These are phyloP conservation scores for Rousettus madagascariensis DNA, from an alignment of 2,797 vertebrate species.

Conservation along the genomic window DNA sequence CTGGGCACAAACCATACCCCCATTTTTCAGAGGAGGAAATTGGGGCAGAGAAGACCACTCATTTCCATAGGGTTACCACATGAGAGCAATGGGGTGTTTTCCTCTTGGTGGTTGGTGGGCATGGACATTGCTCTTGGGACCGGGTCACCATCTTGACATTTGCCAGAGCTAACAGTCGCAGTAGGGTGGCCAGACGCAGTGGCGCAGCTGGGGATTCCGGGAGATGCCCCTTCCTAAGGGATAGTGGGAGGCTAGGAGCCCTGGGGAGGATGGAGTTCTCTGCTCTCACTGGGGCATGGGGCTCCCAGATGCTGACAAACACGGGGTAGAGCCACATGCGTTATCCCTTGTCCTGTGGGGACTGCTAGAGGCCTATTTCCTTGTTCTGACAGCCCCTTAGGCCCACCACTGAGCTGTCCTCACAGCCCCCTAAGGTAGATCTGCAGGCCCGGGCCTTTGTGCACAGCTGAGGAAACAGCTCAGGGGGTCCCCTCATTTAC, in stretches of 20 bases:
- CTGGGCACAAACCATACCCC: background rate
- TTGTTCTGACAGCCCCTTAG: background rate
- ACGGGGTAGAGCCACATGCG: fast-evolving
- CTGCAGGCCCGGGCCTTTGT: background rate
- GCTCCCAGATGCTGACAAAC: background rate
- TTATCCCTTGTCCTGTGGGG: background rate
- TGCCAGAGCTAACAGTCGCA: background rate
- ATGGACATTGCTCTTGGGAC: background rate
- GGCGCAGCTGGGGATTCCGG: background rate
- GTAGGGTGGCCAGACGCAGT: background rate
- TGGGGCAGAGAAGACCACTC: background rate
- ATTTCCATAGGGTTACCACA: background rate
- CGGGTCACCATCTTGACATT: background rate
- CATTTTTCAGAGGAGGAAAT: background rate
- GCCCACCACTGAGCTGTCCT: background rate
- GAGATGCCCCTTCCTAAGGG: background rate
- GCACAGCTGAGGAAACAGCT: background rate
- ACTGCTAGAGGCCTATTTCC: background rate
- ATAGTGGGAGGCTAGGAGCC: background rate
- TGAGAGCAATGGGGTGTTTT: background rate
- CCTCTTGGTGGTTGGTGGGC: background rate
- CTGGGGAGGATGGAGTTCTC: background rate
- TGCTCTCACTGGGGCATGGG: background rate
- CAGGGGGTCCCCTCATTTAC: background rate
- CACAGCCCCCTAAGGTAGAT: background rate